Evolutionary conservation across 2,797 vertebrate genomes (phyloP).

Genomic region (Morelia viridis): DNA sequence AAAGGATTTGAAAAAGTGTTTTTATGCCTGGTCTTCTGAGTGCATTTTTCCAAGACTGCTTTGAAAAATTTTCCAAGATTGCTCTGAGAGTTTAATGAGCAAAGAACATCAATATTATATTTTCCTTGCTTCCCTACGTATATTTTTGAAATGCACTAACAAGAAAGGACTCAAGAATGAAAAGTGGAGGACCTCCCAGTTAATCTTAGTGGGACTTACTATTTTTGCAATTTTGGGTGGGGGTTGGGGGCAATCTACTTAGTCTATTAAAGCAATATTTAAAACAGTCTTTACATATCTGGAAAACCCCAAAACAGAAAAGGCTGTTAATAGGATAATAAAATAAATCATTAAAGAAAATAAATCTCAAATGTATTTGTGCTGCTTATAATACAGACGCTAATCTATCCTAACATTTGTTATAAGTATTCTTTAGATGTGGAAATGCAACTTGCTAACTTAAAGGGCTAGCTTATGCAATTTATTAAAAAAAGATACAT

Average conservation of each 20-base stretch:
- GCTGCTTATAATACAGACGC: background rate
- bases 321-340: background rate
- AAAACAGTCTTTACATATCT: background rate
- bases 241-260: background rate
- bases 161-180: background rate
- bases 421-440: background rate
- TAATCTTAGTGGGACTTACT: background rate
- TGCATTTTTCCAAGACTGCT: background rate
- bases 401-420: background rate
- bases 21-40: background rate
- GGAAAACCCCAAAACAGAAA: background rate
- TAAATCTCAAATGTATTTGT: background rate
- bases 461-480: background rate
- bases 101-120: background rate
- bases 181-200: background rate
- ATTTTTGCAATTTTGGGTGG: background rate
- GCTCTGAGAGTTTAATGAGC: background rate
- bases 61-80: background rate
- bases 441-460: background rate
- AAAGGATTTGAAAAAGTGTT: background rate
- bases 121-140: background rate
- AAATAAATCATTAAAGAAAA: background rate
- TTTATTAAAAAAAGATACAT: conserved; percentile 75
- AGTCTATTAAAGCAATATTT: background rate
- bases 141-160: background rate